These are phyloP conservation scores for Irena cyanogastra DNA, from an alignment of 2,113 vertebrate genomes.

Conservation along the genomic window DNA sequence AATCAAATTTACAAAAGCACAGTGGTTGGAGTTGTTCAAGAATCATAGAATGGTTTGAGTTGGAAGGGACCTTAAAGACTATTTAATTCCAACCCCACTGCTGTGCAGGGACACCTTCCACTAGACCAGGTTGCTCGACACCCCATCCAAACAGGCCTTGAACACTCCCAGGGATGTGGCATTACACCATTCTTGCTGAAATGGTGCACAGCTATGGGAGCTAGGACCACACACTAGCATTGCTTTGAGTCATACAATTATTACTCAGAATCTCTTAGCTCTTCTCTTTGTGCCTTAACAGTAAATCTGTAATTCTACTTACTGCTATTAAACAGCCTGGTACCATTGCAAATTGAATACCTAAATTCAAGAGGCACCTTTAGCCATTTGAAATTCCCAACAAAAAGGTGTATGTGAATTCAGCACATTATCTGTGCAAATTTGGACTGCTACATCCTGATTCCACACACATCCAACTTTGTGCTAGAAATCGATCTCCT, in stretches of 20 bases:
- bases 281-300: background rate
- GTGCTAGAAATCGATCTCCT: background rate
- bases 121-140: background rate
- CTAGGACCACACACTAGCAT: background rate
- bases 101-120: background rate
- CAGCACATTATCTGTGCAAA: rapidly evolving
- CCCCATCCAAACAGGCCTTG: background rate
- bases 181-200: background rate
- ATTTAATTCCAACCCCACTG: background rate
- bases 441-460: background rate
- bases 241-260: rapidly evolving
- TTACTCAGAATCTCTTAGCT: background rate
- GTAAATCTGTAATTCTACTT: background rate
- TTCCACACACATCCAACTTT: background rate
- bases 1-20: background rate
- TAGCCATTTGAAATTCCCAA: background rate
- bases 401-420: background rate
- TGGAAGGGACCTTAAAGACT: background rate
- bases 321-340: background rate
- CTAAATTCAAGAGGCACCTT: background rate
- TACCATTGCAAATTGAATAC: background rate
- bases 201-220: background rate
- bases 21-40: background rate
- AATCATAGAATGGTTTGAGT: background rate
- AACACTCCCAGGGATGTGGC: background rate